Base-by-base conservation (phyloP, 2,888 invertebrate genomes). In the Netelia melanura region DNA sequence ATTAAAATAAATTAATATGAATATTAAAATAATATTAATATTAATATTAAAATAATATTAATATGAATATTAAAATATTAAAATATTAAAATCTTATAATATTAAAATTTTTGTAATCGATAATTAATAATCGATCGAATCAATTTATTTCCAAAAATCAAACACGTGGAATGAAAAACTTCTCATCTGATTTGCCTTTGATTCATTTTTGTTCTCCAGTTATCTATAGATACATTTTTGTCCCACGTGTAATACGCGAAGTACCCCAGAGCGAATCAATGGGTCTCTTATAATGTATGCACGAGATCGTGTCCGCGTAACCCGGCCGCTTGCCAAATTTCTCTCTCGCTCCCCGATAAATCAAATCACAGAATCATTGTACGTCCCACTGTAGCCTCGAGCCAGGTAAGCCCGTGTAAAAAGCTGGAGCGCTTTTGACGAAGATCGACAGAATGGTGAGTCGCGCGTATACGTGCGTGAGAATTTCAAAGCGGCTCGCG, bases 311-410 rank as follows among this genome's bases (percentile, higher is more conserved):
- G 58, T 79, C 58, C 74, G 25, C 64, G 74, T 56, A 54, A 75
- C 68, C 44, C 68, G 8, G 52, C 44, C 38, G 77, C 30, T 56
- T 67, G 68, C 14, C 43, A 43, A 81, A 77, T 77, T 17, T 56
- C 56, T 67, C 58, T 72, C 30, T 44, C 14, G 3, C 54, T 80
- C 68, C 68, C 72, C 91, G 90, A 92, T 92, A 92, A 93, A 93
- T 93, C 93, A 92, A 93, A 92, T 92, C 91, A 91, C 89, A 86
- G 87, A 90, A 89, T 91, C 90, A 92, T 93, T 92, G 92, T 92
- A 86, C 85, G 38, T 65, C 67, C 71, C 54, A 38, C 65, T 48
- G 61, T 65, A 76, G 82, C 76, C 75, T 75, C 48, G 38, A 78
- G 72, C 77, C 84, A 85, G 85, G 85, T 85, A 85, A 79, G 76